Conservation (phyloP, 2,888 invertebrate species). For the Agonopterix heracliana region DNA sequence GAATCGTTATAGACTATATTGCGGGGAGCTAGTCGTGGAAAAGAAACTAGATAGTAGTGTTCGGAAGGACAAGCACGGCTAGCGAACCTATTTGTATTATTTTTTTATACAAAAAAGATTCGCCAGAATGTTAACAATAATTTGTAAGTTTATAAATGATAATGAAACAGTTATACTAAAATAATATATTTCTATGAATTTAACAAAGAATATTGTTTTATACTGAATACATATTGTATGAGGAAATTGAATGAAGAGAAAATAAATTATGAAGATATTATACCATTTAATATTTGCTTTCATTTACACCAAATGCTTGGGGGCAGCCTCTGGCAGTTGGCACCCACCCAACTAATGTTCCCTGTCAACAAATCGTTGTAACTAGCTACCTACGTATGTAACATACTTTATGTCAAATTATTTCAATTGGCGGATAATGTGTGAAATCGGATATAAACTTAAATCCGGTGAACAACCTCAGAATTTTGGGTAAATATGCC, state of each 20-base stretch:
- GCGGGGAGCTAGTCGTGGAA: conserved; percentile 30
- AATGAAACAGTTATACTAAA: conserved; percentile 67
- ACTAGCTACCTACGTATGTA: too few species aligned
- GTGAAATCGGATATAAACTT: not conserved
- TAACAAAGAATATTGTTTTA: conserved; percentile 76
- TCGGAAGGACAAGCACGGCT: conserved; percentile 15
- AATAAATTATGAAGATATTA: conserved; percentile 76
- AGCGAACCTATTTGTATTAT: conserved; percentile 64
- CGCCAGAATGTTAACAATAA: conserved; percentile 74
- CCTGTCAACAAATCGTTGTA: too few species aligned
- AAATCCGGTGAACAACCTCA: too few species aligned
- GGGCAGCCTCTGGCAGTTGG: not conserved
- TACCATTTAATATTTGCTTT: conserved; percentile 62
- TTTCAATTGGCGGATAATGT: not conserved
- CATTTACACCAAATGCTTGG: conserved; percentile 25
- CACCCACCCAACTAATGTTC: not conserved
- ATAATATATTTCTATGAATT: conserved; percentile 76
- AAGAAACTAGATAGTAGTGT: not conserved
- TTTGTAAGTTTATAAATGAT: conserved; percentile 70
- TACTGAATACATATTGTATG: conserved; percentile 74
- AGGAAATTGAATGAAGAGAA: conserved; percentile 54
- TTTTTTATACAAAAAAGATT: conserved; percentile 64
- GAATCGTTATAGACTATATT: conserved; percentile 62
- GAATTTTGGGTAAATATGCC: too few species aligned
- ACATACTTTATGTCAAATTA: not conserved